These are phyloP conservation scores for Columba janthina DNA, from an alignment of 2,113 vertebrate genomes.

Conservation along the genomic window DNA sequence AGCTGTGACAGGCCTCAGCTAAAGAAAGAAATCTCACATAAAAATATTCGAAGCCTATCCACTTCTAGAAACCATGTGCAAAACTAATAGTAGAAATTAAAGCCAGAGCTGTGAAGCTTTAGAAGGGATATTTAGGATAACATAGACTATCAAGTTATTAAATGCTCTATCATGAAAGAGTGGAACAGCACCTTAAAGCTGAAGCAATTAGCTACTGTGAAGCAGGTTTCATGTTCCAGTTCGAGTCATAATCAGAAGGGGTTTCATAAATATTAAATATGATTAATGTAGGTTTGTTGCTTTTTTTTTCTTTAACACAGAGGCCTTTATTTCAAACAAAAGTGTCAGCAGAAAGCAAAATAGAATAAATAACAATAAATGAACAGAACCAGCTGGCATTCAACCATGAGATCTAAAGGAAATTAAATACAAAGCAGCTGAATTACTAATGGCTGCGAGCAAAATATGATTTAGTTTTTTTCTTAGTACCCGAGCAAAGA, in stretches of 20 bases:
- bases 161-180: background rate
- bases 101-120: background rate
- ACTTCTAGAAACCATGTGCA: background rate
- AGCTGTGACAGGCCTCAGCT: background rate
- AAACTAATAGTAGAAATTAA: background rate
- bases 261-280: slow-evolving; percentile 44
- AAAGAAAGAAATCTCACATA: background rate
- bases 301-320: background rate
- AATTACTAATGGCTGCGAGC: slow-evolving; percentile 17
- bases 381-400: slow-evolving; percentile 35
- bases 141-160: background rate
- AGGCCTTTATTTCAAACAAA: background rate
- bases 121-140: background rate
- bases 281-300: slow-evolving; percentile 23
- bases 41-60: background rate
- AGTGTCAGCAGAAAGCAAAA: slow-evolving; percentile 32
- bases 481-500: background rate
- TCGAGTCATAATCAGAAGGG: background rate
- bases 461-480: background rate
- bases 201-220: slow-evolving; percentile 4
- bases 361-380: slow-evolving; percentile 47
- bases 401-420: slow-evolving; percentile 38
- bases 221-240: slow-evolving; percentile 24
- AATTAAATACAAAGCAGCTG: slow-evolving; percentile 15
- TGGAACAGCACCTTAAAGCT: slow-evolving; percentile 17